Evolutionary conservation across 1,140 invertebrate genomes (phyloP).

Genomic region (Diachasmimorpha longicaudata): DNA sequence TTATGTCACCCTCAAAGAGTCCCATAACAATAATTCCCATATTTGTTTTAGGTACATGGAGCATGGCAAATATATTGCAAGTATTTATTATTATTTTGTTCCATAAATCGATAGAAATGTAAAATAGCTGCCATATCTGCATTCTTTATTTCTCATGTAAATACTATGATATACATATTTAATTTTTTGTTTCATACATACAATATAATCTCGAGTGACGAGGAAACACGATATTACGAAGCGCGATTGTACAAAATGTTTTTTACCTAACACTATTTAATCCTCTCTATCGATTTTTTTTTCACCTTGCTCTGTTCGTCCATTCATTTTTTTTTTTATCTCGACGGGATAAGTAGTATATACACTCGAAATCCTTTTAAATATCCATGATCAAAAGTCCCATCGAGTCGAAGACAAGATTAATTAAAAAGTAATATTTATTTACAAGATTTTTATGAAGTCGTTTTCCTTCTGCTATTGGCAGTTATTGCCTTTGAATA

Average conservation of each 20-base stretch:
- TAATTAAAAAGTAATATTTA: constrained; percentile 24
- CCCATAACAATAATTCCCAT: constrained; percentile 1
- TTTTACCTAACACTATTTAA: constrained; percentile 22
- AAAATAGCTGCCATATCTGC: constrained; percentile 37
- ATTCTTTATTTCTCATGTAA: constrained; percentile 24
- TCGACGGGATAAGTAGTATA: constrained; percentile 8
- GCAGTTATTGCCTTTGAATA: constrained; percentile 11
- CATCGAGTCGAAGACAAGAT: constrained; percentile 25
- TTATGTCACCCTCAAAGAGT: background rate
- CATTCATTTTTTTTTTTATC: background rate
- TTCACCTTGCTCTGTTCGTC: background rate
- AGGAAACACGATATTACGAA: constrained; percentile 13
- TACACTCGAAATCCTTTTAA: constrained; percentile 10
- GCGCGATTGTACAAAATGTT: constrained; percentile 15
- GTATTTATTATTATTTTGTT: constrained; percentile 32
- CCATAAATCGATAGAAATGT: constrained; percentile 25
- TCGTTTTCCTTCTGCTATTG: background rate
- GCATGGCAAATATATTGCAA: constrained; percentile 35
- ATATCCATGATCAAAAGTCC: constrained; percentile 19
- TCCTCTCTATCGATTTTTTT: constrained; percentile 11
- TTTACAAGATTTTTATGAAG: background rate
- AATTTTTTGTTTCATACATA: constrained; percentile 18
- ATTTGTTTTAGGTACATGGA: constrained; percentile 29
- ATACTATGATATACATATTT: constrained; percentile 23
- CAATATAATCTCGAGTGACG: constrained; percentile 1